Conservation (phyloP, 2,888 invertebrate species). For the Exocentrus adspersus region DNA sequence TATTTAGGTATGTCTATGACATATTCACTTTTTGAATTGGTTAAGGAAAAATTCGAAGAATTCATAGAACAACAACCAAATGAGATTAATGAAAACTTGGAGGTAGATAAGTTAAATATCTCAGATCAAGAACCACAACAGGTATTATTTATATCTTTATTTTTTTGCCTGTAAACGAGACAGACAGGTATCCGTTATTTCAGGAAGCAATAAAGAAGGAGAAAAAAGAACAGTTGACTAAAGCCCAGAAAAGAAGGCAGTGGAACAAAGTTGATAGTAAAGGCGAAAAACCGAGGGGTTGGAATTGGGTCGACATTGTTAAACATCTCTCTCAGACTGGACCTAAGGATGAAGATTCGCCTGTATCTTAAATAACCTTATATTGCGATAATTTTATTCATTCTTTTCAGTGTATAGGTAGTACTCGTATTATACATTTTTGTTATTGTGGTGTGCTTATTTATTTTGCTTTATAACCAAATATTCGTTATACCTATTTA, state of each 20-base stretch:
- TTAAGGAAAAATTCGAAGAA: conserved; percentile 83
- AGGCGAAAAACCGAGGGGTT: conserved; percentile 89
- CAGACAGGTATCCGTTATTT: conserved; percentile 3
- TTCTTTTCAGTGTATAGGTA: neutral
- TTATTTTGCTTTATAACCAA: neutral
- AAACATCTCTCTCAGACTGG: conserved; percentile 91
- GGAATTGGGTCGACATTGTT: conserved; percentile 96
- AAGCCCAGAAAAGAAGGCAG: conserved; percentile 89
- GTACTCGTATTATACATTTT: no score
- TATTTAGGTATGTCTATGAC: conserved; percentile 94
- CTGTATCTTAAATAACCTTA: conserved; percentile 35
- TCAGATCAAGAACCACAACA: conserved; percentile 57
- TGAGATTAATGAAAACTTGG: conserved; percentile 56
- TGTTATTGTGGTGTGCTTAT: neutral
- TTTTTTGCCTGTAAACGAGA: neutral
- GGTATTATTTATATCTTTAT: conserved; percentile 21
- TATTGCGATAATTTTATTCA: neutral
- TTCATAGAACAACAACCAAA: conserved; percentile 79
- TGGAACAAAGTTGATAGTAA: conserved; percentile 84
- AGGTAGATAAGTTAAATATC: conserved; percentile 69
- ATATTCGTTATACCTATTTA: no score
- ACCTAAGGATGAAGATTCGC: conserved; percentile 62
- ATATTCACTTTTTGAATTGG: conserved; percentile 90
- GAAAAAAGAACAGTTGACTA: conserved; percentile 87
- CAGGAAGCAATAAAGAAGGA: conserved; percentile 67